Evolutionary conservation across 2,113 vertebrate species (phyloP), one percentile per base, ranked within the genome.

Genomic region (Lophochroa leadbeateri): DNA sequence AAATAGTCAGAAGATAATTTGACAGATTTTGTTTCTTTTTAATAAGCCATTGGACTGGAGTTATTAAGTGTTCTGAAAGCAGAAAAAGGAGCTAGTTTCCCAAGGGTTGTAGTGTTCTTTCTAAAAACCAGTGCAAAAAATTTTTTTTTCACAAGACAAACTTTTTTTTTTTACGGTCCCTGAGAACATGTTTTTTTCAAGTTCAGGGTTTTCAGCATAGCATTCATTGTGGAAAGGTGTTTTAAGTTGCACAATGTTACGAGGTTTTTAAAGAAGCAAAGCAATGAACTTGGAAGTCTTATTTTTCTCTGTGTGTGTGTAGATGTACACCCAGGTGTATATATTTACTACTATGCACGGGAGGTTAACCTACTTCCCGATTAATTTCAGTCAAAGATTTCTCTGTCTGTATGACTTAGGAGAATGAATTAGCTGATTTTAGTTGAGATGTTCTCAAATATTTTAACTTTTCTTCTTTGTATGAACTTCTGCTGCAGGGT

Each of bases 51-150:
- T 71, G 46, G 11, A 15, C 53, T 88, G 75, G 31, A 3, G 4
- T 75, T 75, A 58, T 19, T 87, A 33, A 70, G 46, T 92, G 67
- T 91, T 94, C 68, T 83, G 79, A 88, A 87, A 85, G 72, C 46
- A 81, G 58, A 74, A 78, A 39, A 83, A 91, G 49, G 47, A 69
- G 29, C n/a, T 69, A 12, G 13, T 89, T 94, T 92, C 65, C 50
- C 19, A 27, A 20, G 39, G 72, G 58, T 9, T 84, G n/a, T 77
- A 65, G 37, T 70, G 87, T 89, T 67, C 37, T 75, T 92, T 58
- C 16, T 70, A 46, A 80, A 93, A 82, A 43, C 17, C 37, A n/a
- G 39, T 49, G 61, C 20, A 79, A 10, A 5, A 77, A 10, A 43
- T 46, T 57, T 80, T 63, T 80, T 82, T 82, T 88, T 16, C 28